phyloP scores from a whole-genome alignment of 2,888 invertebrate genomes.

The Apocheima hispidaria region DNA sequence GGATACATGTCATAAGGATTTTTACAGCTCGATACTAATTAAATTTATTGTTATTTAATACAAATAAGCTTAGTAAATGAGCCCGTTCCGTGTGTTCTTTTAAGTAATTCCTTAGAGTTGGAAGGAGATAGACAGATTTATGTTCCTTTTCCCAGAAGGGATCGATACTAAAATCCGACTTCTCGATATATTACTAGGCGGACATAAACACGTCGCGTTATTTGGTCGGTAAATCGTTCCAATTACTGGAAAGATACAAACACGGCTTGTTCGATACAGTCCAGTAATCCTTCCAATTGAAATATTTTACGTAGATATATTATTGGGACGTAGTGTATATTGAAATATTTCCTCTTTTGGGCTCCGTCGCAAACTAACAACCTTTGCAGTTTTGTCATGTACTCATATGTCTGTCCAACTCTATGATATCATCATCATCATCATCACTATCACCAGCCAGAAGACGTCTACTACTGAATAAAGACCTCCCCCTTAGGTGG shows the following conservation, averaged over 20 bases:
- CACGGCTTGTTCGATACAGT: conserved; percentile 39
- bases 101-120: neutral
- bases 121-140: neutral
- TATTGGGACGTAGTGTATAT: conserved; percentile 34
- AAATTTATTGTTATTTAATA: too few species aligned
- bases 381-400: too few species aligned
- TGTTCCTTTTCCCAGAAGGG: neutral
- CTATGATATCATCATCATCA: too few species aligned
- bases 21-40: too few species aligned
- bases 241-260: conserved; percentile 16
- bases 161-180: neutral
- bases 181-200: neutral
- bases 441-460: too few species aligned
- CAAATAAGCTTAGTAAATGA: too few species aligned
- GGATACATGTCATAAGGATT: too few species aligned
- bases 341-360: conserved; percentile 24
- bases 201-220: neutral
- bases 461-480: too few species aligned
- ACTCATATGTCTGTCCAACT: too few species aligned
- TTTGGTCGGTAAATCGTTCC: neutral
- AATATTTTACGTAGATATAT: conserved; percentile 51
- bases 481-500: too few species aligned
- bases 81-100: neutral
- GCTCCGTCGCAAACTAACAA: too few species aligned
- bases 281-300: conserved; percentile 55